phyloP scores from a whole-genome alignment of 2,797 vertebrate genomes.

The Sebastolobus altivelis region DNA sequence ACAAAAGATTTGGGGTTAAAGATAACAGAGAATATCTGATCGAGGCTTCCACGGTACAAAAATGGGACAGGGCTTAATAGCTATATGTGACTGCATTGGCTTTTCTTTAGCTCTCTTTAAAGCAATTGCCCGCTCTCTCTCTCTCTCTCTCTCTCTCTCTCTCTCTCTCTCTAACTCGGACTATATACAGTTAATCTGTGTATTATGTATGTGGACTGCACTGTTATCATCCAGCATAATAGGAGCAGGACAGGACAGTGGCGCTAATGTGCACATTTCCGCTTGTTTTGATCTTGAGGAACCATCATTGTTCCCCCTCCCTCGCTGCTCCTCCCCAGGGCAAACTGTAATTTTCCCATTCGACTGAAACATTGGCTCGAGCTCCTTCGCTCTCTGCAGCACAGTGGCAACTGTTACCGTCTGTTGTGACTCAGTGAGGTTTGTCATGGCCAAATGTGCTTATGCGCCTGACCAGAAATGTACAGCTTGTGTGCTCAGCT shows the following conservation, averaged over 20 bases:
- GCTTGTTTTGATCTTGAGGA: slow-evolving; percentile 70
- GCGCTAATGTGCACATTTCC: slow-evolving; percentile 65
- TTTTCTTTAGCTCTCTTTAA: slow-evolving; percentile 7
- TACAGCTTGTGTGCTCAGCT: slow-evolving; percentile 36
- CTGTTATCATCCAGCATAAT: slow-evolving; percentile 20
- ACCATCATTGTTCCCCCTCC: slow-evolving; percentile 16
- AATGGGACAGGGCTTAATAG: background rate
- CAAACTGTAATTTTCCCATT: slow-evolving; percentile 69
- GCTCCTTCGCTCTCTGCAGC: slow-evolving; percentile 52
- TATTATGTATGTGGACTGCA: slow-evolving; percentile 16
- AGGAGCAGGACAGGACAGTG: slow-evolving; percentile 13
- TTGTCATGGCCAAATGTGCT: slow-evolving; percentile 68
- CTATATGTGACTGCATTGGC: background rate
- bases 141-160: background rate
- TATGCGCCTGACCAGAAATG: slow-evolving; percentile 51
- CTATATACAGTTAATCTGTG: slow-evolving; percentile 40
- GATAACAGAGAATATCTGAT: slow-evolving; percentile 13
- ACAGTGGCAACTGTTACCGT: slow-evolving; percentile 70
- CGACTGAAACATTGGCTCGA: slow-evolving; percentile 60
- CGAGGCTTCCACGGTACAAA: background rate
- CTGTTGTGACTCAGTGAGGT: slow-evolving; percentile 76
- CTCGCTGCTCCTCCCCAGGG: slow-evolving; percentile 41
- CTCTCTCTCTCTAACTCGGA: background rate
- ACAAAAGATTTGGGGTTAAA: background rate
- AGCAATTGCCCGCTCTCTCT: background rate